Conservation (phyloP, 92 coral and sea anemone genomes). For the Epizoanthus illoricatus region DNA sequence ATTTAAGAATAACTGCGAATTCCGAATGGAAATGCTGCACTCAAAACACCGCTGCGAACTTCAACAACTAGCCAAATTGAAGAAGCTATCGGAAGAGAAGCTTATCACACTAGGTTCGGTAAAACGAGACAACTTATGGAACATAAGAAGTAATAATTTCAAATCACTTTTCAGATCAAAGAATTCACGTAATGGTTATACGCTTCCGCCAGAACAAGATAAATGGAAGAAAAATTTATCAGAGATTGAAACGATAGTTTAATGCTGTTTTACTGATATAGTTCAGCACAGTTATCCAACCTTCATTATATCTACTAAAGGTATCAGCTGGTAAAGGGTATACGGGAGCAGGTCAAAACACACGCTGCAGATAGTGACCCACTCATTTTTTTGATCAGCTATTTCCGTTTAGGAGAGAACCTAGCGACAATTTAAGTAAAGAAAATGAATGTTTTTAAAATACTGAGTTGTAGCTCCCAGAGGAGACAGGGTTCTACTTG, state of each 20-base stretch:
- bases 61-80: constrained; percentile 59
- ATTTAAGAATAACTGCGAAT: constrained; percentile 61
- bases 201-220: constrained; percentile 36
- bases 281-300: no score
- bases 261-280: background rate
- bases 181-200: constrained; percentile 37
- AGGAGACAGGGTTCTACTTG: no score
- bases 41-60: constrained; percentile 72
- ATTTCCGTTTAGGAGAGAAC: no score
- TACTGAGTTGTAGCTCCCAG: no score
- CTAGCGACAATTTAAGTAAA: no score
- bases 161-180: constrained; percentile 35
- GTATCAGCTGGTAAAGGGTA: no score
- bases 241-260: constrained; percentile 62
- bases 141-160: constrained; percentile 30
- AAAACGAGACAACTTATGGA: constrained; percentile 49
- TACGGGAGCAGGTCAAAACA: no score
- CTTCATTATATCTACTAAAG: no score
- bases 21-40: constrained; percentile 47
- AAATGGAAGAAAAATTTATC: background rate
- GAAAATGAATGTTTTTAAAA: no score
- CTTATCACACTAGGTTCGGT: constrained; percentile 44
- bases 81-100: constrained; percentile 47
- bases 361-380: no score
- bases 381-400: no score